A percentile compares a stretch with the other conserved stretches of the same genome.
phyloP scores from a whole-genome alignment of 2,113 vertebrate species.

The Limanda limanda region DNA sequence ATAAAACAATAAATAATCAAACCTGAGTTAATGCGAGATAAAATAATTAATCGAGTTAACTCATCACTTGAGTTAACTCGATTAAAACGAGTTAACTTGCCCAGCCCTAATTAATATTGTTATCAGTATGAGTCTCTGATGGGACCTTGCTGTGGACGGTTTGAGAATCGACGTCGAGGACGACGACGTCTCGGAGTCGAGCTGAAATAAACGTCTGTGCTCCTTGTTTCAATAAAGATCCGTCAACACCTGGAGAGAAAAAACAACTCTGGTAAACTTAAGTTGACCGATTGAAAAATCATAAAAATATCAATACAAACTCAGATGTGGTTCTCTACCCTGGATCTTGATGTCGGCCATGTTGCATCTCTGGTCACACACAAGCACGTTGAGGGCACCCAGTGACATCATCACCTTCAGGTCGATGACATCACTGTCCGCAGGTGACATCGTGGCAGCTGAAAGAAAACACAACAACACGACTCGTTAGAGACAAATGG shows the following conservation, averaged over 20 bases:
- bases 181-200: constrained; percentile 87
- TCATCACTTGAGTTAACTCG: too few relatives aligned
- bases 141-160: constrained; percentile 91
- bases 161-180: constrained; percentile 87
- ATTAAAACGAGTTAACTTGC: too few relatives aligned
- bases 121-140: neutral
- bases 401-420: constrained; percentile 88
- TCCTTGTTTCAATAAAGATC: constrained; percentile 84
- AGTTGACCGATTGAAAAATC: neutral
- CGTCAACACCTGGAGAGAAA: constrained; percentile 85
- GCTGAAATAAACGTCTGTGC: constrained; percentile 87
- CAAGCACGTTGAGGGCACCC: constrained; percentile 87
- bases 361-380: constrained; percentile 88
- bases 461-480: constrained; percentile 1
- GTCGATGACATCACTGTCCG: constrained; percentile 79
- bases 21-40: too few relatives aligned
- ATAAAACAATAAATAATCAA: too few relatives aligned
- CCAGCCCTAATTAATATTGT: too few relatives aligned
- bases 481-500: neutral
- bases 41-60: too few relatives aligned
- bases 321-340: constrained; percentile 74
- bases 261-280: rapidly evolving
- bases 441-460: constrained; percentile 71
- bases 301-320: too few relatives aligned
- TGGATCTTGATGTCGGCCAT: constrained; percentile 93